Evolutionary conservation across 2,797 vertebrate species (phyloP).

Genomic region (Todus mexicanus): DNA sequence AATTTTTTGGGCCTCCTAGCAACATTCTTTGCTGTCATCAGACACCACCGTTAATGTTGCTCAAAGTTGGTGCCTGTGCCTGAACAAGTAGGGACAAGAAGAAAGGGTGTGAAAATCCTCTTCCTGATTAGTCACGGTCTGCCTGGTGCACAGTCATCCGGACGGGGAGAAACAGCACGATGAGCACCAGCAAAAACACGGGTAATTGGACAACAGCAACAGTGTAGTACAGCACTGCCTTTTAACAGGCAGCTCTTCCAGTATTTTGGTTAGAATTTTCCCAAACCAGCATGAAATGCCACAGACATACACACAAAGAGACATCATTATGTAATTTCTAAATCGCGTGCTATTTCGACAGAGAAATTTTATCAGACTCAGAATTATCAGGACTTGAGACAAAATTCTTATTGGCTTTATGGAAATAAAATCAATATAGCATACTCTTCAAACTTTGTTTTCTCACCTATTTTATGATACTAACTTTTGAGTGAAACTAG

Average conservation of each 20-base stretch:
- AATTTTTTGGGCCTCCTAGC: conserved; percentile 40
- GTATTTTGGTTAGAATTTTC: neutral
- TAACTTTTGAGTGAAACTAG: neutral
- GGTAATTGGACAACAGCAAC: neutral
- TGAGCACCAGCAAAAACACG: neutral
- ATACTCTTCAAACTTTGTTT: conserved; percentile 70
- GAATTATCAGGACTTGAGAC: neutral
- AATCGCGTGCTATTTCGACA: neutral
- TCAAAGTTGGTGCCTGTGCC: neutral
- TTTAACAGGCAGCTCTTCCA: neutral
- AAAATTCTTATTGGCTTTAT: neutral
- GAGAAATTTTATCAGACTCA: neutral
- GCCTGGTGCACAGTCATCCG: neutral
- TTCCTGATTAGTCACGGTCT: conserved; percentile 14
- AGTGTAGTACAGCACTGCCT: neutral
- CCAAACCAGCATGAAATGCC: neutral
- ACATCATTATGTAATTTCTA: neutral
- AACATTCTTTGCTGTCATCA: conserved; percentile 48
- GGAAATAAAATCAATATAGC: neutral
- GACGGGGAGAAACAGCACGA: neutral
- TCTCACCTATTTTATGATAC: conserved; percentile 44
- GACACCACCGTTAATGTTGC: conserved; percentile 11
- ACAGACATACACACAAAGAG: neutral
- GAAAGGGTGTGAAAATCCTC: conserved; percentile 15
- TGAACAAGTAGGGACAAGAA: conserved; percentile 37